phyloP scores from a whole-genome alignment of 2,888 invertebrate genomes.

The Phymatocera aterrima region DNA sequence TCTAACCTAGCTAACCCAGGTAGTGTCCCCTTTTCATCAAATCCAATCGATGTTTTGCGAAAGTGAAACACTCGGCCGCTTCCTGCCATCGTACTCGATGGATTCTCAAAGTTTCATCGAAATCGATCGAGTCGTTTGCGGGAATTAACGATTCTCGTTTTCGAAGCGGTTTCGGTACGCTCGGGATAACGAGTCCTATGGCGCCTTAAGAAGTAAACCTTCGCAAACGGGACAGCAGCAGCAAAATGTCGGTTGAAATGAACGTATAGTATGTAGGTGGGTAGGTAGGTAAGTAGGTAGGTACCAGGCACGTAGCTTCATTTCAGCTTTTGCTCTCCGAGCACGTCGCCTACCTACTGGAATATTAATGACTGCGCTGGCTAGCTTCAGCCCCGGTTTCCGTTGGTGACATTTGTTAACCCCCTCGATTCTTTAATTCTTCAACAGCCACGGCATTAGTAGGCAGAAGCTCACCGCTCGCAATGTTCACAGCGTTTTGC shows the following conservation, averaged over 20 bases:
- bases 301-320: background rate
- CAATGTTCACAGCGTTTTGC: slow-evolving; percentile 26
- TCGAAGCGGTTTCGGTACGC: too few species aligned
- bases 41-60: too few species aligned
- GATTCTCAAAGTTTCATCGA: too few species aligned
- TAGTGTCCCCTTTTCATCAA: too few species aligned
- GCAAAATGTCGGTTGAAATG: background rate
- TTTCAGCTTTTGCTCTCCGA: slow-evolving; percentile 36
- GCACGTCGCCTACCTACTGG: slow-evolving; percentile 38
- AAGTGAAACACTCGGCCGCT: too few species aligned
- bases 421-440: slow-evolving; percentile 41
- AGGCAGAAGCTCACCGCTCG: background rate
- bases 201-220: background rate
- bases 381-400: slow-evolving; percentile 6
- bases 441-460: slow-evolving; percentile 19
- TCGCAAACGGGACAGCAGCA: background rate
- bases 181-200: too few species aligned
- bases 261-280: background rate
- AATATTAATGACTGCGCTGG: slow-evolving; percentile 42
- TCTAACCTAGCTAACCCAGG: too few species aligned
- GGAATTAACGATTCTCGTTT: too few species aligned
- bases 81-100: too few species aligned
- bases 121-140: too few species aligned
- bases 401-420: slow-evolving; percentile 38
- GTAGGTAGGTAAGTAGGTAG: background rate